Evolutionary conservation across 2,888 invertebrate species (phyloP).

Genomic region (Nomada fabriciana): DNA sequence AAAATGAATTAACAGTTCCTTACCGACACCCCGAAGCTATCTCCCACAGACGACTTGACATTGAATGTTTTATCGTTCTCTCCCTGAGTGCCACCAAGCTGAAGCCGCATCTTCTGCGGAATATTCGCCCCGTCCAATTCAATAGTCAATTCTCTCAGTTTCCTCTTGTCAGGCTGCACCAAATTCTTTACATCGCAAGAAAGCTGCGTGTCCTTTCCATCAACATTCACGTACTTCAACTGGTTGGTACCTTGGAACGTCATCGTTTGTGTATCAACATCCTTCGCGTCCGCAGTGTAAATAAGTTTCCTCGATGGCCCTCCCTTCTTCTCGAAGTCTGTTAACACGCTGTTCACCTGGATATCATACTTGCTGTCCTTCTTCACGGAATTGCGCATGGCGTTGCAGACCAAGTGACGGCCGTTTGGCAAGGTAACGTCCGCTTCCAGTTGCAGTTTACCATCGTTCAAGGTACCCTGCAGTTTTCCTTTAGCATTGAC

Average conservation of each 20-base stretch:
- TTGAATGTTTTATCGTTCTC: conserved; percentile 60
- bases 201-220: conserved; percentile 84
- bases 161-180: conserved; percentile 64
- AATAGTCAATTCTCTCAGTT: conserved; percentile 71
- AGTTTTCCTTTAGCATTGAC: conserved; percentile 84
- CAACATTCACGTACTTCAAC: conserved; percentile 84
- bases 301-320: conserved; percentile 84
- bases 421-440: conserved; percentile 86
- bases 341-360: conserved; percentile 73
- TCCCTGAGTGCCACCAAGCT: conserved; percentile 24
- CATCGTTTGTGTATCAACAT: conserved; percentile 83
- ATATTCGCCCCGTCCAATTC: conserved; percentile 68
- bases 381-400: conserved; percentile 78
- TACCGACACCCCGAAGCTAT: conserved; percentile 74
- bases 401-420: conserved; percentile 83
- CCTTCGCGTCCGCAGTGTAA: conserved; percentile 80
- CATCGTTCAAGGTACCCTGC: conserved; percentile 83
- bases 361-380: conserved; percentile 69
- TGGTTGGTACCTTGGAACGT: conserved; percentile 83
- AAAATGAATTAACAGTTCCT: conserved; percentile 5
- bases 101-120: conserved; percentile 67
- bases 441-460: conserved; percentile 84
- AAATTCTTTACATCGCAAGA: conserved; percentile 82
- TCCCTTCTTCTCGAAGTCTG: conserved; percentile 84
- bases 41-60: conserved; percentile 72